Evolutionary conservation across 2,797 vertebrate genomes (phyloP).

Genomic region (Phrynocephalus forsythii): DNA sequence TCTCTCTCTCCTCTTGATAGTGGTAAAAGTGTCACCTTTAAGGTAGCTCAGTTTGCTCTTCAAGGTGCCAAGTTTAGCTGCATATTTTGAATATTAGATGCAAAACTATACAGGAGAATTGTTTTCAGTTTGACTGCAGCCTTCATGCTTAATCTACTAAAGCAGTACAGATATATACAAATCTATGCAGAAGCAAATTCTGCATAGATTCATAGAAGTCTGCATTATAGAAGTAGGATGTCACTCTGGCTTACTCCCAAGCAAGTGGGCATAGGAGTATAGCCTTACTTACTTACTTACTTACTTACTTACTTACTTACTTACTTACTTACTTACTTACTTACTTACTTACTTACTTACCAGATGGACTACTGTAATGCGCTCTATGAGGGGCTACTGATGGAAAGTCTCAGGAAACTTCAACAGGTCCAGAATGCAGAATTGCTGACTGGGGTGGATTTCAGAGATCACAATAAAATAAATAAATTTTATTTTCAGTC

Average conservation of each 20-base stretch:
- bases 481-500: no score
- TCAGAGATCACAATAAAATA: no score
- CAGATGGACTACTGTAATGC: no score
- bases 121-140: background rate
- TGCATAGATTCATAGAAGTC: no score
- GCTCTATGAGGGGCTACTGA: no score
- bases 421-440: no score
- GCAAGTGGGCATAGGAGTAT: background rate
- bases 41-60: background rate
- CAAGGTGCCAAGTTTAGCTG: background rate
- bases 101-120: background rate
- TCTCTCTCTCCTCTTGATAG: background rate
- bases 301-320: no score
- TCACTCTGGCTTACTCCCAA: background rate
- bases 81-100: background rate
- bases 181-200: background rate
- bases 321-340: no score
- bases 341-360: no score
- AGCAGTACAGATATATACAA: background rate
- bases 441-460: no score
- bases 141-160: background rate
- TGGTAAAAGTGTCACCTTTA: slow-evolving; percentile 2
- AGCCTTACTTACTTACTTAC: background rate
- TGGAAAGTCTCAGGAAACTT: no score
- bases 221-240: no score